Conservation (phyloP, 2,888 invertebrate genomes). For the Deilephila elpenor region DNA sequence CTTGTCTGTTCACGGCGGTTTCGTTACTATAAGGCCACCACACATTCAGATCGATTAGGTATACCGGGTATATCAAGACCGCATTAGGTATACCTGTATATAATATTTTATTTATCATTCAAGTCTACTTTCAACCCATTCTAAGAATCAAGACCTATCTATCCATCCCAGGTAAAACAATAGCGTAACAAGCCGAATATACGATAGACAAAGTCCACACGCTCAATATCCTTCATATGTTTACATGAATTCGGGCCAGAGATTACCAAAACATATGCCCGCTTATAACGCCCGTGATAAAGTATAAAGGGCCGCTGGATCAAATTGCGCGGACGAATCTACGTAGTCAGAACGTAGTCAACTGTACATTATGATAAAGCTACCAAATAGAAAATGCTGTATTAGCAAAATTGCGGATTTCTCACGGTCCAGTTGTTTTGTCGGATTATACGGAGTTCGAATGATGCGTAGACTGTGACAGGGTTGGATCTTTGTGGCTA, state of each 20-base stretch:
- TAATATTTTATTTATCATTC: no score
- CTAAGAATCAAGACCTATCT: no score
- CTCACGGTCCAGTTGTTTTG: slow-evolving; percentile 32
- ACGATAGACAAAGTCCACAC: not conserved
- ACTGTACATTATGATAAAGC: slow-evolving; percentile 46
- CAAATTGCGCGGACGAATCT: slow-evolving; percentile 45
- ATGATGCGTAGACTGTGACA: not conserved
- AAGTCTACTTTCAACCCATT: no score
- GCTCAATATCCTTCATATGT: slow-evolving; percentile 17
- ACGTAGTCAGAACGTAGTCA: slow-evolving; percentile 42
- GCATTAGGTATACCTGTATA: no score
- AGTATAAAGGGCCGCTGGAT: slow-evolving; percentile 34
- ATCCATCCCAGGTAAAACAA: not conserved
- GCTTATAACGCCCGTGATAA: slow-evolving; percentile 5
- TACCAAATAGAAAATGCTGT: slow-evolving; percentile 38
- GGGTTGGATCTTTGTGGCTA: not conserved
- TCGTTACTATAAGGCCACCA: no score
- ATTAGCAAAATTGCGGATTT: slow-evolving; percentile 43
- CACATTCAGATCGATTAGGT: no score
- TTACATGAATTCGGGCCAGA: slow-evolving; percentile 17
- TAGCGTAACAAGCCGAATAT: not conserved
- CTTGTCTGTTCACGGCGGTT: no score
- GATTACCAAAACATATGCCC: slow-evolving; percentile 23
- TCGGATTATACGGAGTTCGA: slow-evolving; percentile 18
- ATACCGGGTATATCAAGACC: no score